Evolutionary conservation across 2,113 vertebrate genomes (phyloP), one percentile per base, ranked within the genome.

Genomic region (Mohoua ochrocephala): DNA sequence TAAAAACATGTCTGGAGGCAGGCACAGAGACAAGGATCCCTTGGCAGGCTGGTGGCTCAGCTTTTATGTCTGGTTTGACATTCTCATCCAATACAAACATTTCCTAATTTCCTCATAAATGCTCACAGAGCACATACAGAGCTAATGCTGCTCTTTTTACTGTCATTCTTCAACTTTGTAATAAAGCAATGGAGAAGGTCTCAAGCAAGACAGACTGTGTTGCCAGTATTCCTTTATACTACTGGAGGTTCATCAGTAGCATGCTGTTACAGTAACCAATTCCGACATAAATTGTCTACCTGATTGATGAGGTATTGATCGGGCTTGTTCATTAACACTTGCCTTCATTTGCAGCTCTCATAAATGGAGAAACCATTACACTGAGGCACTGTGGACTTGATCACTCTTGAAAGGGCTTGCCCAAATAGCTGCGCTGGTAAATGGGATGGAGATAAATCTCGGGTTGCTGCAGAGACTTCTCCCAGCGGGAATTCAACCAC

Each of bases 401-500:
- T 76, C 18, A 3, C 45, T 7, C 47, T 75, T 59, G 24, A 47
- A 79, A 41, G 74, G 49, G 9, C 56, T 87, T 52, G n/a, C 31
- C 37, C 31, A 35, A 64, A 45, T 23, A 20, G 22, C 64, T 54
- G 0, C 0, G 0, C 56, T n/a, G 31, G 81, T 44, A 71, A 28
- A 21, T 2, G 10, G 2, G 64, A 23, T 17, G 44, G 77, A 68
- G n/a, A 28, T 68, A 19, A 69, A 79, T 56, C 44, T 50, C 30
- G 31, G 35, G 15, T 42, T 54, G 59, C 56, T 23, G 41, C 41
- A 31, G 41, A 18, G 44, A 26, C 59, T 78, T 91, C n/a, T 75
- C 35, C 87, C 37, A 12, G 23, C 0, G 8, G 59, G 23, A 45
- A 35, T 70, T 61, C 1, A 5, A 21, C n/a, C 3, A 2, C 76